Conservation (phyloP, 1,140 invertebrate genomes). For the Neodiprion virginianus region DNA sequence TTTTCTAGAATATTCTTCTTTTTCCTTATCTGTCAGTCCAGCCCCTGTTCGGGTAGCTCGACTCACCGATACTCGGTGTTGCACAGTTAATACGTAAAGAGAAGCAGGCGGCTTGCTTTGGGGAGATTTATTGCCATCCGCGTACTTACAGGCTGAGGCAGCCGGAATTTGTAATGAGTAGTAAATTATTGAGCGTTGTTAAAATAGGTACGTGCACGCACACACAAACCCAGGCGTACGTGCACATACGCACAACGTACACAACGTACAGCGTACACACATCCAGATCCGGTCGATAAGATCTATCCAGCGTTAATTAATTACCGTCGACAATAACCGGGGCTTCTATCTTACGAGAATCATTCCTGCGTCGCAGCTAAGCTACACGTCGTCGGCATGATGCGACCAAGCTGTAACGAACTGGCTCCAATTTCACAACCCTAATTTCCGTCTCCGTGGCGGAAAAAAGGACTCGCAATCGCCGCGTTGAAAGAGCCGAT, state of each 20-base stretch:
- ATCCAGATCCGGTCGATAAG: background rate
- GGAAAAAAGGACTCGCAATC: background rate
- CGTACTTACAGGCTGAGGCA: background rate
- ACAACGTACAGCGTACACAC: background rate
- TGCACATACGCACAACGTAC: background rate
- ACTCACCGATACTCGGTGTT: background rate
- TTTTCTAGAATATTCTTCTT: too few species aligned
- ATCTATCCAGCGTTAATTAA: conserved; percentile 2
- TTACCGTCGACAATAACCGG: background rate
- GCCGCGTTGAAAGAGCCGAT: background rate
- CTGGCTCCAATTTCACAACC: too few species aligned
- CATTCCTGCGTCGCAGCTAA: too few species aligned
- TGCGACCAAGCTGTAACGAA: too few species aligned
- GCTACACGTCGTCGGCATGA: too few species aligned
- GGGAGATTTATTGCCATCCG: background rate
- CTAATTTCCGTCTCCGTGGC: too few species aligned
- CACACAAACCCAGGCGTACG: too few species aligned
- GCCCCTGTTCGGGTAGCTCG: too few species aligned
- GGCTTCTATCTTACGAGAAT: background rate
- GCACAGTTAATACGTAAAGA: background rate
- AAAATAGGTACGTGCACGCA: background rate
- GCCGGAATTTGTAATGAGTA: conserved; percentile 1
- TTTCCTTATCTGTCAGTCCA: too few species aligned
- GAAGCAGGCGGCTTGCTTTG: background rate
- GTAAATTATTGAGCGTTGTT: conserved; percentile 6